A percentile compares a stretch with the other conserved stretches of the same genome.
Conservation (phyloP, 2,888 invertebrate genomes). For the Eupelmus urozonus region DNA sequence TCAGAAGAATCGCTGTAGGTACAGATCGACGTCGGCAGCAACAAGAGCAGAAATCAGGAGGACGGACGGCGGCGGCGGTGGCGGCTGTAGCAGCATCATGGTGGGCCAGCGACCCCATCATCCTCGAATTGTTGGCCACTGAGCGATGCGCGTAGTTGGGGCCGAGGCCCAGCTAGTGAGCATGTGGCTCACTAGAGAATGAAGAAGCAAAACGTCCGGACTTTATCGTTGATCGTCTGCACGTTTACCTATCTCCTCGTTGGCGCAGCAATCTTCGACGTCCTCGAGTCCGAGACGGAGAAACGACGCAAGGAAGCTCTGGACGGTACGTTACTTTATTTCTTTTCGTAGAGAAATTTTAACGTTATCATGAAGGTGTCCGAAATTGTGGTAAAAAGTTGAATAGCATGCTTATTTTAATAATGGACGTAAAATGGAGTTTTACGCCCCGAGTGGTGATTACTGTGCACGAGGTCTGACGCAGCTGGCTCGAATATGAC, state of each 20-base stretch:
- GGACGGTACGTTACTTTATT: conserved; percentile 82
- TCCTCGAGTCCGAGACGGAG: conserved; percentile 98
- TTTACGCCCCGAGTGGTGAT: no score
- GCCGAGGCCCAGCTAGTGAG: conserved; percentile 79
- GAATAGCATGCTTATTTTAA: not conserved
- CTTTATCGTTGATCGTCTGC: conserved; percentile 99
- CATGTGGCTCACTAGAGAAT: conserved; percentile 89
- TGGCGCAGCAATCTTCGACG: conserved; percentile 99
- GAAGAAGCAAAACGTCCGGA: conserved; percentile 99
- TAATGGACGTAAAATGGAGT: no score
- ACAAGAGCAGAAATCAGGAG: not conserved
- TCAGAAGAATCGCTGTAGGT: conserved; percentile 64
- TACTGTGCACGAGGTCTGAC: no score
- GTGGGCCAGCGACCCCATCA: conserved; percentile 69
- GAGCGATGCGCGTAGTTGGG: conserved; percentile 77
- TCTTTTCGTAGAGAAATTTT: no score
- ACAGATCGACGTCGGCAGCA: conserved; percentile 72
- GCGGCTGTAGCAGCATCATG: conserved; percentile 58
- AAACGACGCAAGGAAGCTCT: conserved; percentile 92
- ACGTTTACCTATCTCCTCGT: conserved; percentile 99
- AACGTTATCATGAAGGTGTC: no score
- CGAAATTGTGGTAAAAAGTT: no score
- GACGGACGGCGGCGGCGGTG: conserved; percentile 39
- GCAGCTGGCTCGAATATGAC: no score
- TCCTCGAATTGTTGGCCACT: conserved; percentile 72